A percentile compares a stretch with the other conserved stretches of the same genome.
Conservation (phyloP, 2,113 vertebrate genomes). For the Elephas maximus region DNA sequence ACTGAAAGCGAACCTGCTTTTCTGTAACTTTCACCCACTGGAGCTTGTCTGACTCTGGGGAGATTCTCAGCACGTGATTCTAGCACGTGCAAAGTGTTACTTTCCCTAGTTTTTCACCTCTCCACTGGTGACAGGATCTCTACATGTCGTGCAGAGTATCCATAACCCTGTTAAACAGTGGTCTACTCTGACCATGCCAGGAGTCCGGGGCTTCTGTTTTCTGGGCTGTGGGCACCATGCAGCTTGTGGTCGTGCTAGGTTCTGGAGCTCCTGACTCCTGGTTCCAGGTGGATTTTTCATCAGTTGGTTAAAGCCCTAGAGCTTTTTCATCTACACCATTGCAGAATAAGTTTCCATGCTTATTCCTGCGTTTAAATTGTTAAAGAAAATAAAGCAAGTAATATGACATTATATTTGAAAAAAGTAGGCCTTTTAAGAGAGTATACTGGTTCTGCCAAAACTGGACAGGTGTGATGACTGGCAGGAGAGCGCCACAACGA, state of each 20-base stretch:
- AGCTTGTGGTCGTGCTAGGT: accelerated
- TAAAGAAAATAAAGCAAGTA: background rate
- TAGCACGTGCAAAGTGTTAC: background rate
- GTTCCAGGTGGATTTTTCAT: background rate
- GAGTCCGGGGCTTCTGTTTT: background rate
- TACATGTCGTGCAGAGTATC: background rate
- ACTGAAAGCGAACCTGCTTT: background rate
- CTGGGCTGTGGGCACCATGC: accelerated
- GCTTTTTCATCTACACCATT: background rate
- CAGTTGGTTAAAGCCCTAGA: background rate
- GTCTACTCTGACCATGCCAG: background rate
- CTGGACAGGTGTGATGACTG: accelerated
- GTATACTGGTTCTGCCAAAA: background rate
- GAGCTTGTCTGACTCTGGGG: background rate
- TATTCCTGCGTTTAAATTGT: background rate
- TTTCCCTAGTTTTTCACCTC: background rate
- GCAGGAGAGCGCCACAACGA: accelerated
- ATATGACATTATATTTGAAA: background rate
- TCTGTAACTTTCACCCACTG: background rate
- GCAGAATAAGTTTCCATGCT: background rate
- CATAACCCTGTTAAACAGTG: background rate
- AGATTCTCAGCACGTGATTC: background rate
- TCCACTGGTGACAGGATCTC: background rate
- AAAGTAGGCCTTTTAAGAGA: background rate
- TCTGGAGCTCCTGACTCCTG: background rate